Percentiles rank a stretch among this genome's conserved stretches.
These are phyloP conservation scores for Ericerus pela DNA, from an alignment of 1,140 invertebrate species.

Conservation along the genomic window DNA sequence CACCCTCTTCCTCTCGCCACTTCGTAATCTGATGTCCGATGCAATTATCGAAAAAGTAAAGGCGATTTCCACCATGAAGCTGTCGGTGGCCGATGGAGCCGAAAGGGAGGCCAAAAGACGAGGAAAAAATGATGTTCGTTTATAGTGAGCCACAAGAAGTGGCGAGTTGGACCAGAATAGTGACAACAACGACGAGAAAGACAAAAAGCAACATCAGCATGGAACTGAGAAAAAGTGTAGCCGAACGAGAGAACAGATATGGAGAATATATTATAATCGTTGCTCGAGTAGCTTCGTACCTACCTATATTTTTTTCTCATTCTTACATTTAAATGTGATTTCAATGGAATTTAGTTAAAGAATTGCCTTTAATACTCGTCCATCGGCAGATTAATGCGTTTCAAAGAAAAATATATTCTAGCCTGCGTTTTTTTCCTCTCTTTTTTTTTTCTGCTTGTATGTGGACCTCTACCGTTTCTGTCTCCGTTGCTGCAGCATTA, in stretches of 20 bases:
- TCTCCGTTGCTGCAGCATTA: too few species aligned
- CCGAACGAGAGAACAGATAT: background rate
- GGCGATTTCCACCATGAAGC: background rate
- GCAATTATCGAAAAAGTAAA: conserved; percentile 5
- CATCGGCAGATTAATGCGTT: conserved; percentile 7
- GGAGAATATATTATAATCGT: too few species aligned
- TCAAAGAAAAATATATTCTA: conserved; percentile 8
- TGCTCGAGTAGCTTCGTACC: too few species aligned
- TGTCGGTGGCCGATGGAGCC: background rate
- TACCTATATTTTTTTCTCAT: too few species aligned
- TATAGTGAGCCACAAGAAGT: background rate
- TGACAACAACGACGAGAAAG: background rate
- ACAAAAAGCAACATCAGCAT: background rate
- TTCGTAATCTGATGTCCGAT: conserved; percentile 5
- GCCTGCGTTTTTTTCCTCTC: background rate
- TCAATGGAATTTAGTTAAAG: conserved; percentile 1
- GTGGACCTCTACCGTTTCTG: too few species aligned
- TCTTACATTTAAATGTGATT: background rate
- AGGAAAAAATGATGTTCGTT: background rate
- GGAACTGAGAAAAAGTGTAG: background rate
- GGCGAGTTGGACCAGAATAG: background rate
- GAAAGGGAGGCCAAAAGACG: too few species aligned
- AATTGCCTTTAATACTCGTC: background rate
- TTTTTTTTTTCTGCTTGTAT: too few species aligned
- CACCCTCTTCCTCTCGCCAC: background rate